phyloP scores from a whole-genome alignment of 2,113 vertebrate species.

The Protobothrops mucrosquamatus region DNA sequence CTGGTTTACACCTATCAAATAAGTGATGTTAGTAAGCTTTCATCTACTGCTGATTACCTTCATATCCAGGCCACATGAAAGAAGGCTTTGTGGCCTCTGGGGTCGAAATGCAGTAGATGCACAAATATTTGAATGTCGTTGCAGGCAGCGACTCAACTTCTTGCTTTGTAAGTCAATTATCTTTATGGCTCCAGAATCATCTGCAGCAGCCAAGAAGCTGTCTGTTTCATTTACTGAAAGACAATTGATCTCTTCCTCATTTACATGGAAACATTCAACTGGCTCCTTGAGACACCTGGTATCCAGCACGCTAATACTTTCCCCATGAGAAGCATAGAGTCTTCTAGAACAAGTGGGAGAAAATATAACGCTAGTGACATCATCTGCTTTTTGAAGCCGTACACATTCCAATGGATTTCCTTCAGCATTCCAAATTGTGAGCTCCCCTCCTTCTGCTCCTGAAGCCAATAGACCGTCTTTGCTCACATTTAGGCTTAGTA shows the following conservation, averaged over 20 bases:
- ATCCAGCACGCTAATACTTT: conserved; percentile 80
- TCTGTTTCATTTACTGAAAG: conserved; percentile 81
- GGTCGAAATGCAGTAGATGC: conserved; percentile 90
- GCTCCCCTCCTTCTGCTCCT: conserved; percentile 83
- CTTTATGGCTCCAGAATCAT: conserved; percentile 87
- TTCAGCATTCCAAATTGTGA: conserved; percentile 79
- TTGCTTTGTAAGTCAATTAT: conserved; percentile 84
- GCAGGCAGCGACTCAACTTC: conserved; percentile 81
- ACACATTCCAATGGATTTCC: conserved; percentile 64
- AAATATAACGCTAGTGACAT: conserved; percentile 80
- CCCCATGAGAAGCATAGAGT: conserved; percentile 82
- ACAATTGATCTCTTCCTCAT: conserved; percentile 92
- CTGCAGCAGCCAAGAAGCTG: conserved; percentile 79
- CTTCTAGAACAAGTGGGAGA: conserved; percentile 63
- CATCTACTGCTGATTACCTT: conserved; percentile 78
- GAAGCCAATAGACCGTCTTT: conserved; percentile 80
- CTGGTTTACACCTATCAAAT: not conserved
- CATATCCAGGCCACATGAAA: conserved; percentile 96
- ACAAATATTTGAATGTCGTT: conserved; percentile 93
- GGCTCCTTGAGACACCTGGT: conserved; percentile 74
- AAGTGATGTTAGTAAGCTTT: conserved; percentile 29
- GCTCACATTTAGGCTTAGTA: conserved; percentile 79
- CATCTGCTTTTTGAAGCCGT: conserved; percentile 66
- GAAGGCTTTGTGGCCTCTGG: conserved; percentile 85
- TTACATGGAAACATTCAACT: conserved; percentile 70